phyloP scores from a whole-genome alignment of 1,140 invertebrate species.

The Pachyrhynchus sulphureomaculatus region DNA sequence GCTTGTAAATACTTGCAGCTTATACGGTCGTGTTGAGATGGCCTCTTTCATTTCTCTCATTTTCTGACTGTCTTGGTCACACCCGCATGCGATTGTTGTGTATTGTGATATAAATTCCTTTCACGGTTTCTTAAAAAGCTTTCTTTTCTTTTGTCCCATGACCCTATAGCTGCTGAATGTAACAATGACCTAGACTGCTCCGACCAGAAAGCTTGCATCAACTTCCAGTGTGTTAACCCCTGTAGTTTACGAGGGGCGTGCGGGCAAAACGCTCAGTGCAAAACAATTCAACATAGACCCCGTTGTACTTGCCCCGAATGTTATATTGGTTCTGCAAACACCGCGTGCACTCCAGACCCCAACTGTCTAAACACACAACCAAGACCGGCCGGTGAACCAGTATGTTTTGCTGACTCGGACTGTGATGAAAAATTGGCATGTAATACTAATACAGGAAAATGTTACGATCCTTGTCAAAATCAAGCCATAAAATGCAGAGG shows the following conservation, averaged over 20 bases:
- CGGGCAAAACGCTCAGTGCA: constrained; percentile 85
- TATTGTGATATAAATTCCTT: constrained; percentile 71
- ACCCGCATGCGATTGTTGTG: constrained; percentile 67
- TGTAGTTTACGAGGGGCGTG: constrained; percentile 84
- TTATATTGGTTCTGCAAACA: constrained; percentile 76
- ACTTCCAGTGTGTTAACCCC: constrained; percentile 83
- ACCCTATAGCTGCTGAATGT: constrained; percentile 79
- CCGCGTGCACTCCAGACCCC: constrained; percentile 73
- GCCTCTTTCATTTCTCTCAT: constrained; percentile 52
- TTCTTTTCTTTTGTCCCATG: constrained; percentile 61
- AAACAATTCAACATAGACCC: constrained; percentile 77
- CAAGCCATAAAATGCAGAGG: constrained; percentile 65
- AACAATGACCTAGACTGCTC: constrained; percentile 87
- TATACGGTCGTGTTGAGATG: constrained; percentile 50
- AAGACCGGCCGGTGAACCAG: constrained; percentile 51
- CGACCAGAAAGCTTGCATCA: constrained; percentile 86
- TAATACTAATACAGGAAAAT: constrained; percentile 64
- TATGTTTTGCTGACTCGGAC: constrained; percentile 67
- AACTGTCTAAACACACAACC: constrained; percentile 65
- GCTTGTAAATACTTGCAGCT: constrained; percentile 64
- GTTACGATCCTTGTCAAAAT: constrained; percentile 74
- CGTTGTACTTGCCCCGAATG: constrained; percentile 85
- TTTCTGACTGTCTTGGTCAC: constrained; percentile 51
- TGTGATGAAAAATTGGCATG: constrained; percentile 78
- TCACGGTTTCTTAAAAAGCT: constrained; percentile 59